Conservation (phyloP, 2,888 invertebrate genomes). For the Leptinotarsa peninsularis region DNA sequence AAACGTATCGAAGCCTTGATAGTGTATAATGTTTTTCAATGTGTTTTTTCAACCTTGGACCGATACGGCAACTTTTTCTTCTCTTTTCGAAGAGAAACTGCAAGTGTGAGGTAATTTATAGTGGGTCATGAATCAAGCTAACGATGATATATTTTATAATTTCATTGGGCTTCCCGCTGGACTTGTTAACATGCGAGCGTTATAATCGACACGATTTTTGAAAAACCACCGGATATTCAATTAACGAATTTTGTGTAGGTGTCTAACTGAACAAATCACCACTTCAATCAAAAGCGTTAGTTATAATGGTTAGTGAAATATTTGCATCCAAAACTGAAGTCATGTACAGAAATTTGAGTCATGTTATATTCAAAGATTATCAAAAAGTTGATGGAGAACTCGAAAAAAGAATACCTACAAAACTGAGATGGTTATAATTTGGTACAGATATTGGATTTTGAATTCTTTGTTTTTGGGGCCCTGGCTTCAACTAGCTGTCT, state of each 20-base stretch:
- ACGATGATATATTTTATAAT: constrained; percentile 41
- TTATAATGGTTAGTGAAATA: background rate
- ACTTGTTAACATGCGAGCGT: constrained; percentile 46
- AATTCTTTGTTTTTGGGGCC: too few relatives aligned
- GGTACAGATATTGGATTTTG: too few relatives aligned
- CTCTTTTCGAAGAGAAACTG: constrained; percentile 29
- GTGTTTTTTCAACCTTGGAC: constrained; percentile 4
- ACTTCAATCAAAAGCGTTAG: background rate
- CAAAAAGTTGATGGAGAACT: too few relatives aligned
- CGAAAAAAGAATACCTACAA: too few relatives aligned
- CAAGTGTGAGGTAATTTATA: constrained; percentile 40
- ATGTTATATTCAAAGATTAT: too few relatives aligned
- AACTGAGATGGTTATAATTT: too few relatives aligned
- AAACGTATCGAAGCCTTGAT: background rate
- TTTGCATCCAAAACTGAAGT: background rate
- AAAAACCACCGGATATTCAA: constrained; percentile 34
- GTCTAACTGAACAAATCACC: constrained; percentile 26
- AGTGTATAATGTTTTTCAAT: constrained; percentile 1
- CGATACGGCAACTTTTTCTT: background rate
- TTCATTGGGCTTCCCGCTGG: constrained; percentile 44
- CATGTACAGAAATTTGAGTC: too few relatives aligned
- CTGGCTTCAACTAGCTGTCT: too few relatives aligned
- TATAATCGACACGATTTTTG: constrained; percentile 42
- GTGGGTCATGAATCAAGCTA: constrained; percentile 24
- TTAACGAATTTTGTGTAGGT: constrained; percentile 39